Conservation (phyloP, 2,888 invertebrate genomes). For the Trissolcus brochymenae region DNA sequence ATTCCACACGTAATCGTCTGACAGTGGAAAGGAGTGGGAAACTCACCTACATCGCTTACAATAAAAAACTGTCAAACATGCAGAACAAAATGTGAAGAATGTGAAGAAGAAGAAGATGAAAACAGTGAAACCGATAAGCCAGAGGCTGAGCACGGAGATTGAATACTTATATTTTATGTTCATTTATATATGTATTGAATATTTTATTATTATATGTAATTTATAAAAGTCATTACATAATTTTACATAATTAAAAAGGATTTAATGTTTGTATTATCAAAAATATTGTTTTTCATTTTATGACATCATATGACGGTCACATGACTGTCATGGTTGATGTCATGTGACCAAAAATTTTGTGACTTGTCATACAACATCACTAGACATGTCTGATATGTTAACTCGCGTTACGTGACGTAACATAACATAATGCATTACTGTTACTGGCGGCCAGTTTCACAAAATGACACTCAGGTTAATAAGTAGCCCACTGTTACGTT, state of each 20-base stretch:
- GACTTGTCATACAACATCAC: background rate
- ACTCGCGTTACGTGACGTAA: too few relatives aligned
- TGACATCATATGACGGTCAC: too few relatives aligned
- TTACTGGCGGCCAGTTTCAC: too few relatives aligned
- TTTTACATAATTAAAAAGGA: too few relatives aligned
- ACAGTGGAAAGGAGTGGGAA: conserved; percentile 60
- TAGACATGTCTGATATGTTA: background rate
- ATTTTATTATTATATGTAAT: background rate
- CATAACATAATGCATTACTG: too few relatives aligned
- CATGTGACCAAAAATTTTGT: background rate
- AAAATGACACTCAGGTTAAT: too few relatives aligned
- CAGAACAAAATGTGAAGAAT: background rate
- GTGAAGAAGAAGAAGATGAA: background rate
- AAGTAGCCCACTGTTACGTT: too few relatives aligned
- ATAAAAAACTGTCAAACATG: conserved; percentile 10
- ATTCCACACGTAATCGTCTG: conserved; percentile 60
- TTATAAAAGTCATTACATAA: background rate
- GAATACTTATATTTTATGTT: background rate
- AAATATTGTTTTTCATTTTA: too few relatives aligned
- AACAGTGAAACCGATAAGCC: background rate
- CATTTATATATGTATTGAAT: background rate
- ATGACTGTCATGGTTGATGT: conserved; percentile 3
- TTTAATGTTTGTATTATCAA: too few relatives aligned
- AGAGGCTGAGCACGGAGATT: background rate
- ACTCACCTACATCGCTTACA: conserved; percentile 57